Base-by-base conservation (phyloP, 2,888 invertebrate species). In the Fragum whitleyi region DNA sequence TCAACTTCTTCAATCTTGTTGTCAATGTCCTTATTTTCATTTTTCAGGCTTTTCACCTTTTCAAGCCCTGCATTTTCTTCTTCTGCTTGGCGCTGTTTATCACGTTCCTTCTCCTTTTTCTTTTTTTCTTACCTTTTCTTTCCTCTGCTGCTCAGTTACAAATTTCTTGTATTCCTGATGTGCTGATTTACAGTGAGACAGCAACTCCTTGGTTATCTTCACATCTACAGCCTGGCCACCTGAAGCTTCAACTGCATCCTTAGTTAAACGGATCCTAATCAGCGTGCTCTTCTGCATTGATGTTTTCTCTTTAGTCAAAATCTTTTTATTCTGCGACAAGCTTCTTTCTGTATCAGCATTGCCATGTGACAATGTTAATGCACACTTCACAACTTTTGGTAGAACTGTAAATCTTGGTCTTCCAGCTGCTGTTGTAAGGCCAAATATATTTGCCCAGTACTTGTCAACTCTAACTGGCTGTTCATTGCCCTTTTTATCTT, bases 331-430 rank as follows among this genome's bases (percentile, higher is more conserved):
- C 47, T 61, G 42, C 2, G 72, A 72, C 29, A 61, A 42, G 36
- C 72, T 72, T 72, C 72, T 62, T 47, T 73, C 73, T 62, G 73
- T 73, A 39, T 73, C 62, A 47, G 73, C 73, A 73, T 73, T 73
- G 14, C 62, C 62, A 73, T 73, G 73, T 73, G 57, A 57, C 57
- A 57, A 57, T 57, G 57, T 57, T 39, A 73, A 62, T 62, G 73
- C 73, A 73, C 73, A 73, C n/a, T 73, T 51, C 28, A 73, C 62
- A 51, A 73, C 73, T 73, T 73, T 73, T 42, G 73, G 62, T 23
- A 73, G 62, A 23, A 57, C 32, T 62, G 42, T 73, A 51, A 62
- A 73, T 32, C 73, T 61, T 57, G 62, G 73, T 47, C 53, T 36
- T 28, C 62, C 62, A 73, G 59, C 61, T 29, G 62, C 42, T 28